phyloP scores from a whole-genome alignment of 2,113 vertebrate species.

The Sylvietta virens region DNA sequence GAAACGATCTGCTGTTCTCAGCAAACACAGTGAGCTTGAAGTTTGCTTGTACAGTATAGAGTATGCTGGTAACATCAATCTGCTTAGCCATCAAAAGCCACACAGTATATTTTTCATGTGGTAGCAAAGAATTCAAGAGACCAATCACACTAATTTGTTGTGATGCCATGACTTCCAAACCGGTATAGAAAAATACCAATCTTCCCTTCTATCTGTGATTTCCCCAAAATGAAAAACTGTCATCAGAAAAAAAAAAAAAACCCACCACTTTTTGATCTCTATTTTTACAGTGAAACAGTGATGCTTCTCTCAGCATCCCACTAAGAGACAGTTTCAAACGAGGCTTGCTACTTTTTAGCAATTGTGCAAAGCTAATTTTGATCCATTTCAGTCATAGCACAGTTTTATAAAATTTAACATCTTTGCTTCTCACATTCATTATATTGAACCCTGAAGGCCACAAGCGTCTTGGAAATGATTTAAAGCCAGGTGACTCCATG shows the following conservation, averaged over 20 bases:
- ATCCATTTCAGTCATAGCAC: not conserved
- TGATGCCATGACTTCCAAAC: conserved; percentile 16
- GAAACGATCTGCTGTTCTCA: conserved; percentile 34
- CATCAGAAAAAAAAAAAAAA: not conserved
- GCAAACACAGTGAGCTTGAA: conserved; percentile 51
- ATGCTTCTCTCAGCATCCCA: not conserved
- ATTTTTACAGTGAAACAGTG: not conserved
- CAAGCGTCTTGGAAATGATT: not conserved
- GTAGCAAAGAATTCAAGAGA: conserved; percentile 52
- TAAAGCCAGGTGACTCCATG: conserved; percentile 20
- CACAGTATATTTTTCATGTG: conserved; percentile 42
- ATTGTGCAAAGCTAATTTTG: not conserved
- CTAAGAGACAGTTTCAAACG: not conserved
- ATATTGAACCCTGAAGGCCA: not conserved
- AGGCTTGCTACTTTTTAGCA: not conserved
- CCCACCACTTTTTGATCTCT: not conserved
- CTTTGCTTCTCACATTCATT: conserved; percentile 53
- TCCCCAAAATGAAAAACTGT: not conserved
- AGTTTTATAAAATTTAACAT: not conserved
- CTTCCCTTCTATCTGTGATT: not conserved
- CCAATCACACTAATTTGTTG: not conserved
- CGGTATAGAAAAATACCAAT: not conserved
- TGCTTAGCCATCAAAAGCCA: conserved; percentile 56
- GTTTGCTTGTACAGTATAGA: conserved; percentile 31
- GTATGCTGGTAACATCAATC: conserved; percentile 3